Percentiles rank a stretch among this genome's conserved stretches.
Evolutionary conservation across 2,888 invertebrate species (phyloP).

Genomic region (Caenorhabditis afra): DNA sequence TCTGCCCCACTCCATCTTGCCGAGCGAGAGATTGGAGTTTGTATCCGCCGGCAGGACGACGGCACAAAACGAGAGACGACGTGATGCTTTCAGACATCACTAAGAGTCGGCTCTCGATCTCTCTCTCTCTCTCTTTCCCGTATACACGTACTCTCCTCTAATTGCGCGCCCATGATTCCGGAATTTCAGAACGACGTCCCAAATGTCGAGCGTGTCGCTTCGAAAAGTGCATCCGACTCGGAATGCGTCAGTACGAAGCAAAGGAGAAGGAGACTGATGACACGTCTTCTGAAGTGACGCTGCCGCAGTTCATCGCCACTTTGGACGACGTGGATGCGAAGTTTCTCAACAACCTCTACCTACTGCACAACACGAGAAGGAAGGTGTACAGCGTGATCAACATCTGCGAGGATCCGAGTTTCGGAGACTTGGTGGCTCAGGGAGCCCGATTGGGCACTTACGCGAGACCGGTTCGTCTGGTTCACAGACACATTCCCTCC

Average conservation of each 20-base stretch:
- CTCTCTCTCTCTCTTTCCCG: no score
- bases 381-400: conserved; percentile 20
- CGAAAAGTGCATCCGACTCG: conserved; percentile 29
- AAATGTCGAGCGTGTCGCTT: conserved; percentile 30
- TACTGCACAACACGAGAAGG: not conserved
- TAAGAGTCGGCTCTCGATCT: no score
- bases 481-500: no score
- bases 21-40: no score
- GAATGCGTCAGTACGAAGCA: conserved; percentile 11
- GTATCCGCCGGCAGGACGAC: no score
- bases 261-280: not conserved
- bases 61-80: no score
- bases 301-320: conserved; percentile 5
- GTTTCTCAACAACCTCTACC: not conserved
- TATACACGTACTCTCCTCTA: not conserved
- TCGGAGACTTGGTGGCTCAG: conserved; percentile 19
- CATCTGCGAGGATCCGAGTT: conserved; percentile 36
- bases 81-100: no score
- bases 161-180: not conserved
- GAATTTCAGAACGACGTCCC: not conserved
- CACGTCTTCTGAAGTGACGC: not conserved
- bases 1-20: no score
- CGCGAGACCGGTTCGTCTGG: conserved; percentile 23
- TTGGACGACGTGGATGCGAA: conserved; percentile 14
- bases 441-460: conserved; percentile 14